Evolutionary conservation across 2,888 invertebrate species (phyloP).

Genomic region (Drosophila barbarae): DNA sequence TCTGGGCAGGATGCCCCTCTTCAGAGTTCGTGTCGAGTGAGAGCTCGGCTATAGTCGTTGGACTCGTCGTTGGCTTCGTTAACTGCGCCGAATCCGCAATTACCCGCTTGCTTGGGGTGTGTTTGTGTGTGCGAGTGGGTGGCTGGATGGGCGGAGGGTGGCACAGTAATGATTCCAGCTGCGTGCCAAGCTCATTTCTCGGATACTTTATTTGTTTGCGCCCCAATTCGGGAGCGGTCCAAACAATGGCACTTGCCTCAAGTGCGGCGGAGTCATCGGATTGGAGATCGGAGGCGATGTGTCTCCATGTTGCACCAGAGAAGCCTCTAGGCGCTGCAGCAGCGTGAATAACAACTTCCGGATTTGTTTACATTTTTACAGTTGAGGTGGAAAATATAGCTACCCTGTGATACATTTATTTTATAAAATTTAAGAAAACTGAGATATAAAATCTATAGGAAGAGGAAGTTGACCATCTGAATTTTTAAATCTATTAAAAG

Average conservation of each 20-base stretch:
- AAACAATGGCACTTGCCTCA: conserved; percentile 63
- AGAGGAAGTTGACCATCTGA: neutral
- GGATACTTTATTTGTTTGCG: conserved; percentile 49
- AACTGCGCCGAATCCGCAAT: conserved; percentile 65
- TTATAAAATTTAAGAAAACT: neutral
- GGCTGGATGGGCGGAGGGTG: conserved; percentile 22
- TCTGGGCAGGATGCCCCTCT: conserved; percentile 60
- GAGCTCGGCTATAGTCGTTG: conserved; percentile 36
- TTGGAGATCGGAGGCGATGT: conserved; percentile 15
- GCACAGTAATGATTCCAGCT: conserved; percentile 62
- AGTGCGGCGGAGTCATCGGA: conserved; percentile 38
- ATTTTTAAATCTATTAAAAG: neutral
- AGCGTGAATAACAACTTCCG: conserved; percentile 67
- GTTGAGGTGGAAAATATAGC: neutral
- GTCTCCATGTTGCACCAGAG: conserved; percentile 28
- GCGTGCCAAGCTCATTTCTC: conserved; percentile 32
- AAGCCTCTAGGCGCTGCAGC: conserved; percentile 40
- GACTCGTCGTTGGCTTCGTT: conserved; percentile 8
- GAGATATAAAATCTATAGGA: neutral
- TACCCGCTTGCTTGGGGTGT: conserved; percentile 13
- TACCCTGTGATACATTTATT: neutral
- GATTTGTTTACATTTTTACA: conserved; percentile 23
- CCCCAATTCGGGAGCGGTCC: conserved; percentile 51
- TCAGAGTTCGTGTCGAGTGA: conserved; percentile 25
- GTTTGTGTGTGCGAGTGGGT: conserved; percentile 7